Evolutionary conservation across 2,113 vertebrate genomes (phyloP), one percentile per base, ranked within the genome.

Genomic region (Cairina moschata): DNA sequence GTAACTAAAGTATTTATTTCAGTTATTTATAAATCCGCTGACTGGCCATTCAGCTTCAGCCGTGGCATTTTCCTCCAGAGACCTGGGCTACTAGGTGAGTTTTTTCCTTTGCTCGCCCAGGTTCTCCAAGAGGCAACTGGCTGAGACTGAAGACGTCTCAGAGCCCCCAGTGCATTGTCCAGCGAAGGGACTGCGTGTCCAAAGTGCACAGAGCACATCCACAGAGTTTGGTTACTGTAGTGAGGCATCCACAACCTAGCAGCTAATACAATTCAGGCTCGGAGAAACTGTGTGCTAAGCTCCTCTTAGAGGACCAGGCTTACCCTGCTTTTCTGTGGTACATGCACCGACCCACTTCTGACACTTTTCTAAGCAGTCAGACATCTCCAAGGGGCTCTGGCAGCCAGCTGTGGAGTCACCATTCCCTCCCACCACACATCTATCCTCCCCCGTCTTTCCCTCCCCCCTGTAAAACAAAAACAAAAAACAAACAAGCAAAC

Each of bases 1-100:
- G 88, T 46, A 96, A 81, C 95, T 94, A 63, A 95, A 88, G 71
- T 20, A 48, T 96, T 97, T 92, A 93, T 97, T 97, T 97, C 91
- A 83, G 73, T 91, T 96, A 42, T 60, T 95, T 76, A 59, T 54
- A 90, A 88, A 65, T 62, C 79, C 82, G 60, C 78, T 84, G 90
- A 56, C 6, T 20, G 72, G 86, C 82, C 60, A 55, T 46, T 93
- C 83, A 14, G 44, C 94, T 92, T 94, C 93, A 12, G 13, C 74
- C 93, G 42, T 71, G 91, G 88, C 69, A 2, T 54, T 83, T 29
- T 88, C 63, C 90, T 76, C 23, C 0, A 13, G 86, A 91, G 76
- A 50, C 32, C n/a, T 5, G 32, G 46, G 55, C 76, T 44, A 32
- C 42, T 5, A 26, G 72, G 29, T 11, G 23, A 56, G 10, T 2